Evolutionary conservation across 2,797 vertebrate species (phyloP).

Genomic region (Dendrocincla tyrannina): DNA sequence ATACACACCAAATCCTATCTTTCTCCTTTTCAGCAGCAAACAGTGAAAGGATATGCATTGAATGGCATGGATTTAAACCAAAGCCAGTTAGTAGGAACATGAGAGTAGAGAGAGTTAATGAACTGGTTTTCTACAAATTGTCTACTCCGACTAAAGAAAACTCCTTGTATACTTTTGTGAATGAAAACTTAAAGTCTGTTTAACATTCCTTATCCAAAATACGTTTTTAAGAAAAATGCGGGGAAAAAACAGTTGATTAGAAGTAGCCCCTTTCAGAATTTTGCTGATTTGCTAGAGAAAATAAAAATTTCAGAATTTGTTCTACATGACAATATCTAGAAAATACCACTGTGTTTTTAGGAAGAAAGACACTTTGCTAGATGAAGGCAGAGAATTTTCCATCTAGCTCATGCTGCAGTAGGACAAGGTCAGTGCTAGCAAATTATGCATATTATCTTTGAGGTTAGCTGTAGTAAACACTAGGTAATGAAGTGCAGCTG

Average conservation of each 20-base stretch:
- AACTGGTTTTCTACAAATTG: not conserved
- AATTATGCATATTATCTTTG: not conserved
- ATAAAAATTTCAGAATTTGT: not conserved
- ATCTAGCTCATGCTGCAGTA: not conserved
- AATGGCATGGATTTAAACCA: not conserved
- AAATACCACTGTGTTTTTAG: not conserved
- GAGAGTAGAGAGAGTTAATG: not conserved
- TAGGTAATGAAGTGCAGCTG: not conserved
- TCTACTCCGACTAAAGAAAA: not conserved
- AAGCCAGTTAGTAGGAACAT: not conserved
- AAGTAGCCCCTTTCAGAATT: not conserved
- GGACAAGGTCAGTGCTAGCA: not conserved
- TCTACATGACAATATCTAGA: not conserved
- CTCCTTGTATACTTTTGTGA: not conserved
- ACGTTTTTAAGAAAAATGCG: not conserved
- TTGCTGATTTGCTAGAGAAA: not conserved
- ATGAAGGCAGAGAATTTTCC: not conserved
- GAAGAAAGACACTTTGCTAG: not conserved
- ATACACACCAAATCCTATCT: not conserved
- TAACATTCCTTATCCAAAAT: not conserved
- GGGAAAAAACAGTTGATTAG: not conserved
- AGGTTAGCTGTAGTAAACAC: not conserved
- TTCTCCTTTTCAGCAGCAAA: not conserved
- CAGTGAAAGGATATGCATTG: not conserved
- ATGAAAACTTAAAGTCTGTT: not conserved